Percentiles rank a stretch among this genome's conserved stretches.
Evolutionary conservation across 1,140 invertebrate species (phyloP).

Genomic region (Metopolophium dirhodum): DNA sequence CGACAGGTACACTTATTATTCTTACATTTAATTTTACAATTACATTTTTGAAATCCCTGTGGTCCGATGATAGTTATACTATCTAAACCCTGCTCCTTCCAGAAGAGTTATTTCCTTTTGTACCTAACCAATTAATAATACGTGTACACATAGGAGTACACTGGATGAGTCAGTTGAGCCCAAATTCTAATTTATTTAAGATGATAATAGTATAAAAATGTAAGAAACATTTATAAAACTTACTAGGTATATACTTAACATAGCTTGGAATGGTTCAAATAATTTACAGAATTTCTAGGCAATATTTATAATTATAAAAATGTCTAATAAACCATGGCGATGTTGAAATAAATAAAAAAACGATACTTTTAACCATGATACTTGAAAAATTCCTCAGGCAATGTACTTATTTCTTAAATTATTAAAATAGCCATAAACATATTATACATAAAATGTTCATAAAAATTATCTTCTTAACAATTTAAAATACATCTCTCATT

Average conservation of each 20-base stretch:
- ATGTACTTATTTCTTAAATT: neutral
- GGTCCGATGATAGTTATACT: neutral
- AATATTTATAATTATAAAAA: neutral
- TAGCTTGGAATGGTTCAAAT: neutral
- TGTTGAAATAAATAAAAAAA: neutral
- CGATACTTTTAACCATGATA: neutral
- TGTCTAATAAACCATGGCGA: neutral
- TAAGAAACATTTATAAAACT: neutral
- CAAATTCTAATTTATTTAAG: neutral
- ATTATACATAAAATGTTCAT: neutral
- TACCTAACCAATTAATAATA: neutral
- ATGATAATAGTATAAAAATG: neutral
- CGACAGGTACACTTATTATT: constrained; percentile 1
- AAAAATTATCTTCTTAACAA: neutral
- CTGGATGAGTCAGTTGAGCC: neutral
- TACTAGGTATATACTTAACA: neutral
- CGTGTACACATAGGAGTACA: neutral
- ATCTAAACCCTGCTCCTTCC: neutral
- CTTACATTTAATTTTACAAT: neutral
- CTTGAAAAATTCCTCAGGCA: neutral
- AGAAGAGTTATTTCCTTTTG: neutral
- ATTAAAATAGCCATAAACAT: neutral
- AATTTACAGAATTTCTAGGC: neutral
- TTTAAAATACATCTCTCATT: neutral
- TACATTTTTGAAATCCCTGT: neutral